phyloP scores from a whole-genome alignment of 2,888 invertebrate genomes.

The Zygogramma bicolorata region DNA sequence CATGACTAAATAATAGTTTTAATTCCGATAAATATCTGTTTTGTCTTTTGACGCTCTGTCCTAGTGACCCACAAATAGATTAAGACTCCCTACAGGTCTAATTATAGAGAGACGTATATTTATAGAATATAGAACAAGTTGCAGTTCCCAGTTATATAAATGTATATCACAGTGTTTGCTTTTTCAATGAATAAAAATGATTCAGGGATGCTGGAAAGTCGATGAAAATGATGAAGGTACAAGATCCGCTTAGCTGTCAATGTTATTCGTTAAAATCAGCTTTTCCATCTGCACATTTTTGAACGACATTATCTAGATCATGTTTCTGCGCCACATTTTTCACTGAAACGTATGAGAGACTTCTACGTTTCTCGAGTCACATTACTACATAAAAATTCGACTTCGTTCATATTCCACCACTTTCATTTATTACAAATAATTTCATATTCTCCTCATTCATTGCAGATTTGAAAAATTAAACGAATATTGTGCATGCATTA shows the following conservation, averaged over 20 bases:
- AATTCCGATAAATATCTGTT: too few species aligned
- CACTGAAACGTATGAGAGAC: neutral
- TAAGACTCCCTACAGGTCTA: constrained; percentile 22
- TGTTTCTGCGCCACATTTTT: neutral
- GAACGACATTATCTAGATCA: neutral
- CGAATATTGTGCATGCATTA: neutral
- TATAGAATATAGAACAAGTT: constrained; percentile 34
- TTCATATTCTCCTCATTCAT: neutral
- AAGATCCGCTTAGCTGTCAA: neutral
- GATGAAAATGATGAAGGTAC: constrained; percentile 66
- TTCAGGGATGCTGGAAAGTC: constrained; percentile 65
- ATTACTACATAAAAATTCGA: neutral
- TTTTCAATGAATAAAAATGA: constrained; percentile 52
- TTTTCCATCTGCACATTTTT: constrained; percentile 36
- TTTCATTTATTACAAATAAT: neutral
- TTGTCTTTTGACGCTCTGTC: constrained; percentile 1
- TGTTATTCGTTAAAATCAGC: constrained; percentile 13
- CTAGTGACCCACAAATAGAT: constrained; percentile 5
- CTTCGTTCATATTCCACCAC: neutral
- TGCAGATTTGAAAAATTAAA: neutral
- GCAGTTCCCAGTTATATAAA: constrained; percentile 35
- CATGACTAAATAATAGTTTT: too few species aligned
- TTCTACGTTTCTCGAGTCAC: neutral
- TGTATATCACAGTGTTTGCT: neutral
- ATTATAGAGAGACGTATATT: constrained; percentile 38